phyloP scores from a whole-genome alignment of 2,113 vertebrate species.

The Pseudolaguvia tuberculata region DNA sequence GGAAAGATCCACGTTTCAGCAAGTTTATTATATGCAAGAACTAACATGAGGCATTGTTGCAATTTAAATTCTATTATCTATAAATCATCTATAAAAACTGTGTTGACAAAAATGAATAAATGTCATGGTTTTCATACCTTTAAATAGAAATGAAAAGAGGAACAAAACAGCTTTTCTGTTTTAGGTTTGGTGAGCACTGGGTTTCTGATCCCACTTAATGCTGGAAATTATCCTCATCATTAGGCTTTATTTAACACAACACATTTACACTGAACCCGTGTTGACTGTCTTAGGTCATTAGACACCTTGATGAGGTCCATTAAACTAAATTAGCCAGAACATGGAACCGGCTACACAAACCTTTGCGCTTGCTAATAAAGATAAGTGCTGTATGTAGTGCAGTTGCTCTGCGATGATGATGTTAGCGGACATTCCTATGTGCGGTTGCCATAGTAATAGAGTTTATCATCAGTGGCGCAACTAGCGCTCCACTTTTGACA shows the following conservation, averaged over 20 bases:
- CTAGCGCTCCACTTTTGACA: no score
- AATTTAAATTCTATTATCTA: not conserved
- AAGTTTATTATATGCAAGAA: not conserved
- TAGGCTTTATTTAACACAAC: not conserved
- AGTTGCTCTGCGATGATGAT: no score
- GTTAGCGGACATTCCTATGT: no score
- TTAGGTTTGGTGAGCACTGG: not conserved
- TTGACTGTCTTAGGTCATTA: not conserved
- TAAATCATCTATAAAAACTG: not conserved
- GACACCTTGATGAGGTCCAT: not conserved
- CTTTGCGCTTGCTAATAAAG: not conserved
- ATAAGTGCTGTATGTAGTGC: not conserved
- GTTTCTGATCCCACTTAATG: not conserved
- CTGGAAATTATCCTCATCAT: not conserved
- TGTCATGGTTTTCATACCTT: not conserved
- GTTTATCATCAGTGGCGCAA: no score
- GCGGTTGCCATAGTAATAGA: no score
- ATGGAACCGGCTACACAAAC: not conserved
- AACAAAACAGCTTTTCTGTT: no score
- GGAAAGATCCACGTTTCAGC: not conserved
- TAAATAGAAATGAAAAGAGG: not conserved
- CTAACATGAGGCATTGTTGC: not conserved
- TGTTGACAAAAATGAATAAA: no score
- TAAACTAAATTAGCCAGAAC: not conserved
- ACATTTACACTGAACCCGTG: not conserved